phyloP scores from a whole-genome alignment of 2,888 invertebrate species.

The Helicoverpa assulta region DNA sequence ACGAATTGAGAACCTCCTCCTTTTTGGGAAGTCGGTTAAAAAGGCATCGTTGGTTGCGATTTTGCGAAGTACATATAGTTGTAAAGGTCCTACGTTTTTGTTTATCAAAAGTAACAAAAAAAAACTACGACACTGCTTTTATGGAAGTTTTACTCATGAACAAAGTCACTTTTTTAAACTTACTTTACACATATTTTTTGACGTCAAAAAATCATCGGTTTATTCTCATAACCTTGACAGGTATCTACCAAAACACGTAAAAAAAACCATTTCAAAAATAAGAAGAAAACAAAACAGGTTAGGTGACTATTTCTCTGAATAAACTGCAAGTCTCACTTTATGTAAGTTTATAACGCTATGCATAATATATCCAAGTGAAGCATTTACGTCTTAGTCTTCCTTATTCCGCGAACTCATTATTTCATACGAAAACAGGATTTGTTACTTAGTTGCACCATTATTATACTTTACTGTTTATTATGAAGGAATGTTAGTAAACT shows the following conservation, averaged over 20 bases:
- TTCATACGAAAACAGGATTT: constrained; percentile 23
- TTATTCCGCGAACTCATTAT: constrained; percentile 41
- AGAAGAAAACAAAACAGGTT: constrained; percentile 14
- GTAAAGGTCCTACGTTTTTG: too few relatives aligned
- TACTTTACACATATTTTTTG: too few relatives aligned
- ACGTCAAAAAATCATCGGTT: too few relatives aligned
- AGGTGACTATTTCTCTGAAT: constrained; percentile 9
- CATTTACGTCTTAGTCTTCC: constrained; percentile 31
- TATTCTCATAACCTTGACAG: too few relatives aligned
- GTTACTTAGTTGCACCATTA: constrained; percentile 14
- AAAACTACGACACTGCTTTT: too few relatives aligned
- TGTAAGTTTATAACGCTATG: constrained; percentile 25
- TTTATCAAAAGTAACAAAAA: too few relatives aligned
- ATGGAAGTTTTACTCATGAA: too few relatives aligned
- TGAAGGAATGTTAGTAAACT: neutral
- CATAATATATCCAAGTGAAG: constrained; percentile 32
- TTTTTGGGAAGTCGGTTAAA: too few relatives aligned
- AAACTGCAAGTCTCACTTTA: constrained; percentile 10
- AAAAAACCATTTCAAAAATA: neutral
- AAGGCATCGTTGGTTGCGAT: neutral
- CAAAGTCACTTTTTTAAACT: too few relatives aligned
- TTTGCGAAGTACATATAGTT: neutral
- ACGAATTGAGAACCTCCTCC: too few relatives aligned
- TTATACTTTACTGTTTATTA: neutral
- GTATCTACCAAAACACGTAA: too few relatives aligned